Evolutionary conservation across 1,140 invertebrate genomes (phyloP).

Genomic region (Daktulosphaira vitifoliae): DNA sequence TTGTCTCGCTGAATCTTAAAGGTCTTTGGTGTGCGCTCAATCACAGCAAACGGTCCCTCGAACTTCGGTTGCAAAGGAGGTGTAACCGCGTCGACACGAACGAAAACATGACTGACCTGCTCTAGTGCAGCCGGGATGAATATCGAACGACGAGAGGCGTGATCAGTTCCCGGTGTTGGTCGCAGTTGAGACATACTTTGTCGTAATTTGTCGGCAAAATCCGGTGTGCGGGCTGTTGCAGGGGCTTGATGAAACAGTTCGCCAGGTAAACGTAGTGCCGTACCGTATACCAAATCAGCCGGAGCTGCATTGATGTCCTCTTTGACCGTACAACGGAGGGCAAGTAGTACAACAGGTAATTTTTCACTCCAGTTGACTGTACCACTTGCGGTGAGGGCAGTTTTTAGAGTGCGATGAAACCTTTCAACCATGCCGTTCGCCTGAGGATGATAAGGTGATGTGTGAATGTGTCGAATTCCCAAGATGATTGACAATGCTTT

Average conservation of each 20-base stretch:
- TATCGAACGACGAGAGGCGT: neutral
- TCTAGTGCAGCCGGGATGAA: slow-evolving; percentile 39
- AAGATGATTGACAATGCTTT: neutral
- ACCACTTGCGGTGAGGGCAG: slow-evolving; percentile 39
- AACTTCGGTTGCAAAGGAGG: slow-evolving; percentile 38
- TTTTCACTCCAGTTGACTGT: slow-evolving; percentile 36
- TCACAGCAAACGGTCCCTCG: slow-evolving; percentile 39
- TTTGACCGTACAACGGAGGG: slow-evolving; percentile 36
- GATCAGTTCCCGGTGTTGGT: slow-evolving; percentile 14
- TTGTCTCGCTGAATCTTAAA: slow-evolving; percentile 35
- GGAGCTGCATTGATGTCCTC: no score
- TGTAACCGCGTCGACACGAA: slow-evolving; percentile 38
- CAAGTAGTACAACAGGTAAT: slow-evolving; percentile 34
- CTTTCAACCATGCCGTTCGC: slow-evolving; percentile 40
- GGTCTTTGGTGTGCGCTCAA: slow-evolving; percentile 36
- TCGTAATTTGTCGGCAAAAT: neutral
- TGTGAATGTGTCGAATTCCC: slow-evolving; percentile 34
- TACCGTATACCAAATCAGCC: slow-evolving; percentile 43
- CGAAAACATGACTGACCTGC: slow-evolving; percentile 38
- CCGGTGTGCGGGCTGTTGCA: slow-evolving; percentile 9
- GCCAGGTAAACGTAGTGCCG: slow-evolving; percentile 40
- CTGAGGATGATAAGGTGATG: slow-evolving; percentile 43
- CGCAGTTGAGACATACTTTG: neutral
- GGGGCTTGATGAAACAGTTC: slow-evolving; percentile 39
- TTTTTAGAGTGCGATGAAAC: slow-evolving; percentile 44